Conservation (phyloP, 2,888 invertebrate species). For the Physocephala rufipes region DNA sequence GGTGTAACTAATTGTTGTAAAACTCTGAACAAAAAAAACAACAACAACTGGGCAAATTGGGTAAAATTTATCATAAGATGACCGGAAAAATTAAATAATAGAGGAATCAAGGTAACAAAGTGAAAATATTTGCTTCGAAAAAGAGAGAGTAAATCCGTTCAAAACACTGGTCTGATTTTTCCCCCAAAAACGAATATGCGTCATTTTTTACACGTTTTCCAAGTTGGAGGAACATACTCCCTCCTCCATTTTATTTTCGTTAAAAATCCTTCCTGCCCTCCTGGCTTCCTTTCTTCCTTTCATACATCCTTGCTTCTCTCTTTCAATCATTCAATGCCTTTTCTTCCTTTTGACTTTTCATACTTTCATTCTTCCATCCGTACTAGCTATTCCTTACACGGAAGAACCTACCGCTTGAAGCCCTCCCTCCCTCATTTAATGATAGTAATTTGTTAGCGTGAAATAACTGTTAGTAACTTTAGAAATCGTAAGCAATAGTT, state of each 20-base stretch:
- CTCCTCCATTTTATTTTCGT: neutral
- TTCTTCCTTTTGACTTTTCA: neutral
- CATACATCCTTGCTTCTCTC: too few relatives aligned
- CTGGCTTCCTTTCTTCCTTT: neutral
- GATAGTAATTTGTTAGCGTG: constrained; percentile 21
- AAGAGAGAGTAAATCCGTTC: too few relatives aligned
- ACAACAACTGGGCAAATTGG: too few relatives aligned
- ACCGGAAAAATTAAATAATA: neutral
- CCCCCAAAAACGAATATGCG: too few relatives aligned
- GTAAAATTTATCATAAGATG: neutral
- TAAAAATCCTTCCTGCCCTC: neutral
- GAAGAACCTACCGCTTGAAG: too few relatives aligned
- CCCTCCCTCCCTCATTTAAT: constrained; percentile 9
- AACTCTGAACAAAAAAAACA: neutral
- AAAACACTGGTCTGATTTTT: too few relatives aligned
- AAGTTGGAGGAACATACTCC: too few relatives aligned
- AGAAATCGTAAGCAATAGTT: constrained; percentile 1
- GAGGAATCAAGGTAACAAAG: neutral
- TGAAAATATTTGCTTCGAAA: neutral
- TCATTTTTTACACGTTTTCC: too few relatives aligned
- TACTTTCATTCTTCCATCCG: too few relatives aligned
- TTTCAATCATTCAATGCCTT: constrained; percentile 16
- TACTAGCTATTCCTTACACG: too few relatives aligned
- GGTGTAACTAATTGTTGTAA: constrained; percentile 22
- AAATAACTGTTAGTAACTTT: constrained; percentile 14